Conservation (phyloP, 2,113 vertebrate species). For the Notechis scutatus region DNA sequence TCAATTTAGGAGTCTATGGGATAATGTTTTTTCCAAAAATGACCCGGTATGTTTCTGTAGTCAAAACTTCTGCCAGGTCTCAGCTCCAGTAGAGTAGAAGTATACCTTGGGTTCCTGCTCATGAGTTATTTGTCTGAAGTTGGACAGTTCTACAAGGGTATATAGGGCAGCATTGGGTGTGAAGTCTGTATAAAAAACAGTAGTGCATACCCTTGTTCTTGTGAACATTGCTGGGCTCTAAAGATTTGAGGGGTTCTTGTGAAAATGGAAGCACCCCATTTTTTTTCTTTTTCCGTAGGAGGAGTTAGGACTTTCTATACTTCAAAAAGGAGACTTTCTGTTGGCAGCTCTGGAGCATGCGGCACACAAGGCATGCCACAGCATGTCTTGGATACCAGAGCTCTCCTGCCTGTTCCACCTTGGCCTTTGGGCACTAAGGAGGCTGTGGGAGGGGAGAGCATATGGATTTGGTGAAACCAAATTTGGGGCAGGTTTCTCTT, state of each 20-base stretch:
- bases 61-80: not conserved
- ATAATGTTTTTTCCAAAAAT: not conserved
- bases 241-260: not conserved
- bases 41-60: not conserved
- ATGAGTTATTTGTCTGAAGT: not conserved
- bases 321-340: constrained; percentile 13
- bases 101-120: not conserved
- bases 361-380: not conserved
- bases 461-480: not conserved
- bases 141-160: not conserved
- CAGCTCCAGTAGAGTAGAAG: not conserved
- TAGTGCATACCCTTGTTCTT: not conserved
- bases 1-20: not conserved
- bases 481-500: not conserved
- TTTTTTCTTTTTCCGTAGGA: not conserved
- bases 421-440: not conserved
- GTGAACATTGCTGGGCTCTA: not conserved
- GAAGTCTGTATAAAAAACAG: not conserved
- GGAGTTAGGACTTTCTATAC: not conserved
- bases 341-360: not conserved
- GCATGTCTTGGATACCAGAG: not conserved
- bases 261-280: not conserved
- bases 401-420: not conserved
- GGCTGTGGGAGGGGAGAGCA: not conserved
- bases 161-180: not conserved